Base-by-base conservation (phyloP, 2,113 vertebrate species). In the Artemisiospiza belli region DNA sequence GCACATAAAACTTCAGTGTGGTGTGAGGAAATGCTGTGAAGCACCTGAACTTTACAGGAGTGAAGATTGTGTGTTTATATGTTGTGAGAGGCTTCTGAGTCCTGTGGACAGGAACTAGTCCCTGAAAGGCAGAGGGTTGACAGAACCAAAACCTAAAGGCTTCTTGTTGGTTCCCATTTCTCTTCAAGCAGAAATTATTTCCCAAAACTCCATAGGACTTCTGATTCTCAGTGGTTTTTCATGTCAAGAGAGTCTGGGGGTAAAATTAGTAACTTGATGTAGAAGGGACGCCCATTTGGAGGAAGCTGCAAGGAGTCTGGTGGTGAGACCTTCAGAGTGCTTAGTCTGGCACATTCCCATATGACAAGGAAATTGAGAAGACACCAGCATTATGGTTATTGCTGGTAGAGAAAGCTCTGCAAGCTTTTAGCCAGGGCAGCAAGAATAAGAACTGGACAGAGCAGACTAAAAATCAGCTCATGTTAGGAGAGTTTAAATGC, bases 81-180 rank as follows among this genome's bases (percentile, higher is more conserved):
- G 70, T 88, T 79, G 35, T 83, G 67, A 67, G 24, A 82, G 20
- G 49, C 76, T 76, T 70, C 83, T 82, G 13, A 7, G 66, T 89
- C 64, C 43, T 12, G 14, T 72, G 63, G 61, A 64, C 49, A 44
- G 6, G 66, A 89, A 47, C 94, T 83, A 94, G 52, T 31, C 49
- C 39, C 49, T 69, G 61, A 97, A 95, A 97, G 61, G 96, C 91
- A 96, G 78, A 90, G 37, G 68, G 70, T 57, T 69, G 88, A 52
- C 61, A 85, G 55, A 89, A 47, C 30, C 66, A 70, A 95, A 90
- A 9, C 18, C 0, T 1, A 62, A 82, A 86, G 11, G 19, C 22
- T 69, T 14, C 16, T 14, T 5, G 3, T 41, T 83, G 11, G 66
- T 87, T 75, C 44, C 30, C 19, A 7, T 33, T 62, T 39, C 52